Percentiles rank a stretch among this genome's conserved stretches.
These are phyloP conservation scores for Uropetala carovei DNA, from an alignment of 2,888 invertebrate genomes.

Conservation along the genomic window DNA sequence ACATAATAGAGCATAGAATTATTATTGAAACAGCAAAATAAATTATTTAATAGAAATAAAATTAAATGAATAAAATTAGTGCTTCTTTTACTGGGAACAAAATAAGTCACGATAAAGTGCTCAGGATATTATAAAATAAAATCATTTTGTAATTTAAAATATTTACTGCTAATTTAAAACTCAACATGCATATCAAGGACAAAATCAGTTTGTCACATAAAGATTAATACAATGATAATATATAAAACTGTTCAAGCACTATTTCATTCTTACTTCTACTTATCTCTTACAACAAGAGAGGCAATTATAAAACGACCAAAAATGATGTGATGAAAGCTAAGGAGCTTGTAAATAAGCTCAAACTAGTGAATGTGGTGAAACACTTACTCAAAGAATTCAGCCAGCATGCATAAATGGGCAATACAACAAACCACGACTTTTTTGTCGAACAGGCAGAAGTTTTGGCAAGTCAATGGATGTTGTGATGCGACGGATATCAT, in stretches of 20 bases:
- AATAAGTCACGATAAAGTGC: no score
- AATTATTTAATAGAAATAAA: no score
- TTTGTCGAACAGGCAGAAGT: constrained; percentile 84
- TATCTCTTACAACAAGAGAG: not conserved
- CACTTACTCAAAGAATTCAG: constrained; percentile 60
- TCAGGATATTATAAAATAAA: no score
- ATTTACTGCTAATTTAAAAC: no score
- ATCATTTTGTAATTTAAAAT: no score
- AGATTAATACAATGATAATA: no score
- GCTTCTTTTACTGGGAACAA: no score
- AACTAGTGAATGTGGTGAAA: constrained; percentile 52
- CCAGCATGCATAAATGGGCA: constrained; percentile 63
- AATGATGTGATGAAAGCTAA: constrained; percentile 43
- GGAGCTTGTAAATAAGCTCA: constrained; percentile 29
- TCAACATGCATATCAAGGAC: no score
- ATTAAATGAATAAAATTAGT: no score
- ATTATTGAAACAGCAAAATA: no score
- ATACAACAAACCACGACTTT: constrained; percentile 67
- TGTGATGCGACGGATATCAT: constrained; percentile 90
- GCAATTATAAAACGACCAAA: not conserved
- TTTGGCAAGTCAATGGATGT: constrained; percentile 89
- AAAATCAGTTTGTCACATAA: no score
- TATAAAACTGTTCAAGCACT: not conserved
- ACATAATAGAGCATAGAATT: no score
- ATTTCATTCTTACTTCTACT: not conserved